phyloP scores from a whole-genome alignment of 2,888 invertebrate genomes.

The Asteroscopus sphinx region DNA sequence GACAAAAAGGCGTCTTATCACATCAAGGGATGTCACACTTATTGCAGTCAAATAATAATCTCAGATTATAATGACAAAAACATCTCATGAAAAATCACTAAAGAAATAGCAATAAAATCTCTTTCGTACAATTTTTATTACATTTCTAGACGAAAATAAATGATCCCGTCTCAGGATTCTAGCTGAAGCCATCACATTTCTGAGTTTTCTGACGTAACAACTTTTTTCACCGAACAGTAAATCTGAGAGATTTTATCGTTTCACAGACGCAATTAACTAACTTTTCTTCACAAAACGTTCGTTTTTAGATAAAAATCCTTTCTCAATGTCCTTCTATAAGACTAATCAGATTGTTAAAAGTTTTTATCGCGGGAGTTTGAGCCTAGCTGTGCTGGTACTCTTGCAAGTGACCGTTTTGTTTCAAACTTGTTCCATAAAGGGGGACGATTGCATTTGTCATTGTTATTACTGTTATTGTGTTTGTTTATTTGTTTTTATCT shows the following conservation, averaged over 20 bases:
- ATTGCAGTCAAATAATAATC: not conserved
- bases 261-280: conserved; percentile 46
- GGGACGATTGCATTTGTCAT: conserved; percentile 52
- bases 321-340: conserved; percentile 40
- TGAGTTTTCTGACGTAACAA: conserved; percentile 6
- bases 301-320: conserved; percentile 50
- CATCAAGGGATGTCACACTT: not conserved
- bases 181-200: conserved; percentile 1
- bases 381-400: conserved; percentile 44
- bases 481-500: conserved; percentile 52
- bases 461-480: conserved; percentile 40
- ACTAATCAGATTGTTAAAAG: conserved; percentile 55
- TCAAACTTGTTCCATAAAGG: conserved; percentile 48
- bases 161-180: conserved; percentile 25
- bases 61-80: conserved; percentile 6
- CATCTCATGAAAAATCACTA: conserved; percentile 25
- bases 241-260: conserved; percentile 37
- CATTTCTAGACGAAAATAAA: conserved; percentile 46
- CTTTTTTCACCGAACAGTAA: conserved; percentile 39
- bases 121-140: conserved; percentile 32
- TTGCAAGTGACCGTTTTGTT: conserved; percentile 50
- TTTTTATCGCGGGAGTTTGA: conserved; percentile 55
- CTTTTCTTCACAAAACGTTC: conserved; percentile 43
- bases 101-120: conserved; percentile 35
- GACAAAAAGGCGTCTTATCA: conserved; percentile 4